phyloP scores from a whole-genome alignment of 1,140 invertebrate genomes.

The Drosophila gunungcola region DNA sequence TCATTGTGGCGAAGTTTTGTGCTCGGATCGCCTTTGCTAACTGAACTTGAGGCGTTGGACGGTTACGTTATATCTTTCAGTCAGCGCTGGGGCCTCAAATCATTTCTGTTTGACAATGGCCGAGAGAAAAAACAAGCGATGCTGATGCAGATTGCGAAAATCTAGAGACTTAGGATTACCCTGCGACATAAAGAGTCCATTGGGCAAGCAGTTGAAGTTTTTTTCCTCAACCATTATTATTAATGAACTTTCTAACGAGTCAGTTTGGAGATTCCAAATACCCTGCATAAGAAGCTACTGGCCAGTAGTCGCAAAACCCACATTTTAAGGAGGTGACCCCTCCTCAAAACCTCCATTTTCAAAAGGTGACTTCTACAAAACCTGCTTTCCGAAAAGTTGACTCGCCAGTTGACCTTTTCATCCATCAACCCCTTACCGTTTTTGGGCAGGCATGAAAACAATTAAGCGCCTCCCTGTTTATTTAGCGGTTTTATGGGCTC shows the following conservation, averaged over 20 bases:
- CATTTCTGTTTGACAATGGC: slow-evolving; percentile 33
- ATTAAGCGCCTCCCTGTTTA: slow-evolving; percentile 27
- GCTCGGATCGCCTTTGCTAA: slow-evolving; percentile 45
- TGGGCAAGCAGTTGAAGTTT: too few species aligned
- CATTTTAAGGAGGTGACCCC: too few species aligned
- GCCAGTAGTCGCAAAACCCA: too few species aligned
- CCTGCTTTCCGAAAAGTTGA: neutral
- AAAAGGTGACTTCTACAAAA: neutral
- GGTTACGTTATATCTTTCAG: slow-evolving; percentile 53
- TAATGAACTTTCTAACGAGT: too few species aligned
- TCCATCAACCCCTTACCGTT: too few species aligned
- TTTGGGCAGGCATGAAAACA: slow-evolving; percentile 19
- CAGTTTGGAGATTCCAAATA: too few species aligned
- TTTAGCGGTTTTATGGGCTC: slow-evolving; percentile 26
- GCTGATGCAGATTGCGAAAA: neutral
- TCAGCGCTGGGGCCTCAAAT: slow-evolving; percentile 39
- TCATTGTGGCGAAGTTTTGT: slow-evolving; percentile 23
- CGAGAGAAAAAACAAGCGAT: slow-evolving; percentile 26
- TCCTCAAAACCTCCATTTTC: too few species aligned
- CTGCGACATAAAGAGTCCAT: neutral
- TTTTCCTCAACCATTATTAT: too few species aligned
- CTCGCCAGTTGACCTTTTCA: neutral
- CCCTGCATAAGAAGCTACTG: too few species aligned
- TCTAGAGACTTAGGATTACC: slow-evolving; percentile 25
- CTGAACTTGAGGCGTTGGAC: slow-evolving; percentile 22